Base-by-base conservation (phyloP, 1,140 invertebrate genomes). In the Euborellia annulipes region DNA sequence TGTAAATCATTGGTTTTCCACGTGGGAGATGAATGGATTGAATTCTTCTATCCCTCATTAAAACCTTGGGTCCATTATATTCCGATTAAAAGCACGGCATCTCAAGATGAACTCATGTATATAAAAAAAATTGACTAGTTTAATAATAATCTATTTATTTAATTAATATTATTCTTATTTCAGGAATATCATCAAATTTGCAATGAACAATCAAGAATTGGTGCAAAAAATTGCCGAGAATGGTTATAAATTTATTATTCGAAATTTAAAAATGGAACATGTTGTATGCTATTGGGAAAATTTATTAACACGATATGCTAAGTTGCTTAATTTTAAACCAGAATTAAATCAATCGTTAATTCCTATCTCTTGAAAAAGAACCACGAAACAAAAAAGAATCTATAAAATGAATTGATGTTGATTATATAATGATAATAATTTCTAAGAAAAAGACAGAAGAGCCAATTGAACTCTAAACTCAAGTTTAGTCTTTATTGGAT, bases 41-140 rank as follows among this genome's bases (percentile, higher is more conserved):
- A 98, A 69, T 98, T 97, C 66, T 98, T 95, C 62, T 97, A 98
- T 59, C 70, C 78, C 18, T 73, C 76, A 23, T 65, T 98, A 53
- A 88, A 88, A 61, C 91, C 92, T 2, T 97, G 93, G 93, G 74
- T 93, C 38, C 93, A 98, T 68, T 97, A 93, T 59, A 75, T 98
- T 53, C 93, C 92, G 4, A 75, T 98, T 1, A 65, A 70, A n/a
- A 72, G 71, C 41, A 70, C 78, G 55, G 76, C 82, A 21, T 71
- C 62, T 19, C 65, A 81, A 60, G 58, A 76, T 45, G 71, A 85
- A 48, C 65, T 90, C 3, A 65, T 71, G 70, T 69, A 58, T 58
- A 49, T 34, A 6, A 6, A 19, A 9, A 14, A 8, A 44, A 7
- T 38, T 16, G 38, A 11, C 9, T 27, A 43, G 30, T 21, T 19